Conservation (phyloP, 2,113 vertebrate species). For the Paraplagusia blochii region DNA sequence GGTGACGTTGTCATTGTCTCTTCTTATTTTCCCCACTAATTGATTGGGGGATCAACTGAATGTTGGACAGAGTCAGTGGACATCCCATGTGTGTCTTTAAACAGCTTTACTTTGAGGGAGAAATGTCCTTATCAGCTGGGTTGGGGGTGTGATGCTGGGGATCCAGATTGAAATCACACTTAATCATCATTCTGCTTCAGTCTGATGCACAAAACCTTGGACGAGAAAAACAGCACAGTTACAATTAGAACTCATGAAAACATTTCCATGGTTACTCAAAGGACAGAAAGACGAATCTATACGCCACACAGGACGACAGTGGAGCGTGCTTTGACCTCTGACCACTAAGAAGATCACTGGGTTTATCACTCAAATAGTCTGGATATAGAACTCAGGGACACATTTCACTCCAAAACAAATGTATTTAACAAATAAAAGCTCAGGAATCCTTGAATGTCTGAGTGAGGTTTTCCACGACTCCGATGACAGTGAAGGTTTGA, state of each 20-base stretch:
- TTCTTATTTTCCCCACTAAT: conserved; percentile 50
- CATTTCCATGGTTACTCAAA: neutral
- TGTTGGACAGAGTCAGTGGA: conserved; percentile 53
- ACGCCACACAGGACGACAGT: too few relatives aligned
- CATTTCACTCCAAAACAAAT: neutral
- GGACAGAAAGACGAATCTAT: neutral
- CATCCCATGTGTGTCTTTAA: conserved; percentile 53
- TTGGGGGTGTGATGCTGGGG: conserved; percentile 27
- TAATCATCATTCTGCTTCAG: neutral
- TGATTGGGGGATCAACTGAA: conserved; percentile 62
- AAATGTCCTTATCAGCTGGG: conserved; percentile 22
- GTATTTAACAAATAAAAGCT: too few relatives aligned
- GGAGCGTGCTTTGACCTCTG: too few relatives aligned
- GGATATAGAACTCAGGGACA: conserved; percentile 8
- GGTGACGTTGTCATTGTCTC: too few relatives aligned
- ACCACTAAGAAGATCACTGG: too few relatives aligned
- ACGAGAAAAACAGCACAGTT: neutral
- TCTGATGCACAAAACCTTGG: conserved; percentile 4
- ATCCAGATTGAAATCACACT: conserved; percentile 12
- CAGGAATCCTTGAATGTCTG: neutral
- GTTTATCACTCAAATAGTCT: neutral
- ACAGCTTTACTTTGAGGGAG: conserved; percentile 62
- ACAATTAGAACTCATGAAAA: neutral
- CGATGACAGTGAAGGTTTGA: neutral
- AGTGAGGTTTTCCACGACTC: neutral